phyloP scores from a whole-genome alignment of 2,113 vertebrate genomes.

The Vireo altiloquus region DNA sequence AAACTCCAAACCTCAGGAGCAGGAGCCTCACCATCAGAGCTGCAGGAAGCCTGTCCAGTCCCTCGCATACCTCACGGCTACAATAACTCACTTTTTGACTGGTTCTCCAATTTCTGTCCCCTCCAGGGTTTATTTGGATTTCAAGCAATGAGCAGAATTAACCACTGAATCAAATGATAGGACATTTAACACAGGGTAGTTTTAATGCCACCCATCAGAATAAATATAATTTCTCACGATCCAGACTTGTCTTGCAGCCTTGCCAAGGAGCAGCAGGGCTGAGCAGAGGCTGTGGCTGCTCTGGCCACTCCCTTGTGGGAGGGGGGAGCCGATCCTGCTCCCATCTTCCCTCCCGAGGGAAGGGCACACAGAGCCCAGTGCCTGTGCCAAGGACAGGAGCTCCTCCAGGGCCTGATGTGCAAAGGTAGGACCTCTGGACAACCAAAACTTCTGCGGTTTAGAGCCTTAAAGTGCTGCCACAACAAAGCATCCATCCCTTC shows the following conservation, averaged over 20 bases:
- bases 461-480: not conserved
- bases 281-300: not conserved
- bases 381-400: fast-evolving
- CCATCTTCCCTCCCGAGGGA: fast-evolving
- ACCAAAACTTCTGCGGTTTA: not conserved
- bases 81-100: not conserved
- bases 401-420: not conserved
- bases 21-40: not conserved
- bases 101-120: not conserved
- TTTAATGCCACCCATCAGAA: not conserved
- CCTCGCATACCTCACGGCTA: not conserved
- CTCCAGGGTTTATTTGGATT: not conserved
- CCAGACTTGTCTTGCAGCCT: not conserved
- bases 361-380: not conserved
- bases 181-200: not conserved
- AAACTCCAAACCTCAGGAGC: not conserved
- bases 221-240: not conserved
- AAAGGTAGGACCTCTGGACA: fast-evolving
- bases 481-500: not conserved
- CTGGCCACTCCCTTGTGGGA: not conserved
- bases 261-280: not conserved
- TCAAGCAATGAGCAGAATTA: not conserved
- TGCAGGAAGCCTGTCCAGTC: not conserved
- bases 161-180: not conserved
- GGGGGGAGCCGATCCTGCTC: fast-evolving